Base-by-base conservation (phyloP, 2,797 vertebrate genomes). In the Anolis apletophallus region DNA sequence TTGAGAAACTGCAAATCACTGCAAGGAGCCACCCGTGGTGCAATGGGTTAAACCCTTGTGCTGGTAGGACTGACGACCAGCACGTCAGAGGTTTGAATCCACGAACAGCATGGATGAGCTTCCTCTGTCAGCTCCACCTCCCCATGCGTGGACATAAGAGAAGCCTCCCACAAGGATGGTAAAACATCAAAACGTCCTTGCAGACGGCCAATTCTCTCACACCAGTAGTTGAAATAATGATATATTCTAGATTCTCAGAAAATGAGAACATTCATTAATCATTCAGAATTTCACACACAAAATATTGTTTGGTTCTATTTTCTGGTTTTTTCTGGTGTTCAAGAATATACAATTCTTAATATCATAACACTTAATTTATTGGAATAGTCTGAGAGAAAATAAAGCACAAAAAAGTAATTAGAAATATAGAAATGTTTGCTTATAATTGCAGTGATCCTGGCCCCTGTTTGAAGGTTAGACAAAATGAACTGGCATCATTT, bases 251-350 rank as follows among this genome's bases (percentile, higher is more conserved):
- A 52, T 40, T 85, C 88, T 80, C 7, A 23, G 14, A 79, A 85
- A 71, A 26, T 80, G 67, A 93, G 67, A 71, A 71, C 83, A 84
- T 80, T 91, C n/a, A 85, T 88, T 88, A 90, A 88, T 84, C 69
- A 36, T 23, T 89, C 88, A 74, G 50, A 82, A 73, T 19, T 34
- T 57, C 68, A 57, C 23, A 36, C 40, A 79, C n/a, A 55, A 1
- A 88, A n/a, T 80, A 79, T 75, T 54, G 7, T n/a, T 14, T 83
- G 12, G 13, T 77, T 68, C 34, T 17, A 1, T 29, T 64, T 52
- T 57, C 13, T 34, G 7, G 7, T 55, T 32, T 11, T 36, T 16
- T 4, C 21, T 36, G 57, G 77, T 77, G 5, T 14, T 68, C 11
- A 32, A 26, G 29, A 89, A 81, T 0, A 64, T 23, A 74, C 3